Evolutionary conservation across 2,888 invertebrate genomes (phyloP), one percentile per base, ranked within the genome.

Genomic region (Lymantria dispar): DNA sequence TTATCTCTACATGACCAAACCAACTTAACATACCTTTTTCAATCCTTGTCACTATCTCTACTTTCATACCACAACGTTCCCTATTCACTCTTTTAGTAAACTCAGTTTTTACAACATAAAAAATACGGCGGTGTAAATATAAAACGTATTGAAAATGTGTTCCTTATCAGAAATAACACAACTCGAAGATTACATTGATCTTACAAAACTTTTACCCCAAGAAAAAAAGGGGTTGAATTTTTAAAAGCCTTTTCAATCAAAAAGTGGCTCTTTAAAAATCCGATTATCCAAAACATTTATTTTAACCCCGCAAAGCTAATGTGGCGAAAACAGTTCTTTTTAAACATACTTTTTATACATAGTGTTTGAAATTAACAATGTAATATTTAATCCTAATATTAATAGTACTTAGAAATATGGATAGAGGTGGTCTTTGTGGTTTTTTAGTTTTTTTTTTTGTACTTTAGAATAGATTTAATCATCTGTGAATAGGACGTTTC

Each of bases 201-300:
- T 45, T 37, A 47, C 43, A 47, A 57, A 57, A 52, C 13, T 42
- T 37, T 43, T 50, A 53, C 2, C 36, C 11, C 12, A 7, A 12
- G n/a, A n/a, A n/a, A 38, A 38, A 38, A 38, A 38, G 11, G 38
- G 38, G 12, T 38, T 38, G n/a, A n/a, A 38, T n/a, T 12, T 38
- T 38, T 12, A 38, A 38, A 13, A 38, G 14, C 15, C 22, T 54
- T 60, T 45, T 42, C 11, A 38, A 47, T 22, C 45, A 45, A 48
- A 57, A 53, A 58, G 49, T 52, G 53, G 52, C 64, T 63, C 68
- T 72, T 69, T 63, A 60, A 67, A 76, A 80, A 83, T 80, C 80
- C 77, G 78, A 78, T 84, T 83, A 83, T 54, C 54, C 56, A 70
- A 70, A 79, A 80, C 75, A 78, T 79, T 80, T 74, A 74, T 68